These are phyloP conservation scores for Bovichtus variegatus DNA, from an alignment of 2,797 vertebrate genomes.

Conservation along the genomic window DNA sequence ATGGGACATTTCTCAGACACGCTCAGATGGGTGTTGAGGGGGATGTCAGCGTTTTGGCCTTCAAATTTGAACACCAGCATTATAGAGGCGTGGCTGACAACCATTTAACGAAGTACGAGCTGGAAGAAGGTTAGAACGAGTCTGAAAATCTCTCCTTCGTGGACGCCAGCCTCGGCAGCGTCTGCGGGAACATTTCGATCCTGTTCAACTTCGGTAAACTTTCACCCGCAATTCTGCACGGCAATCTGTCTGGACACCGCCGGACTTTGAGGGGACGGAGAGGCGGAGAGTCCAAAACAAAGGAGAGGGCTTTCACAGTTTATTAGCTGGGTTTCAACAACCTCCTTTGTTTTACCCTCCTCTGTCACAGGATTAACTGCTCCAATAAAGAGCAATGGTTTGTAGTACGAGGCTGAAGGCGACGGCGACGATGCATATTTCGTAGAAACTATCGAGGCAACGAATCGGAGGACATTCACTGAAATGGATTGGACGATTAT, in stretches of 20 bases:
- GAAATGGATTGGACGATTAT: background rate
- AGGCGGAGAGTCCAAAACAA: background rate
- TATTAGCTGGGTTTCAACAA: background rate
- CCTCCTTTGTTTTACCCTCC: background rate
- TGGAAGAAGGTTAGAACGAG: background rate
- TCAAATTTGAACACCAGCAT: constrained; percentile 18
- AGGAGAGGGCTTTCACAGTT: background rate
- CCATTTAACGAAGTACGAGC: constrained; percentile 5
- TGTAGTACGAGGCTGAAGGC: too few relatives aligned
- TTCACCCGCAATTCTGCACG: background rate
- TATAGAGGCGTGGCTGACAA: background rate
- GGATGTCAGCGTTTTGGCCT: constrained; percentile 24
- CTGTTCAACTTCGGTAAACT: background rate
- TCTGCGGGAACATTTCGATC: background rate
- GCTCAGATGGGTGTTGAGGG: constrained; percentile 12
- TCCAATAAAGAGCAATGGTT: background rate
- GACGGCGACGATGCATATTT: too few relatives aligned
- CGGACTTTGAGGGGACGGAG: background rate
- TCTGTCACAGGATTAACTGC: background rate
- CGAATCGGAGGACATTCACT: background rate
- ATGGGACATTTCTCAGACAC: background rate
- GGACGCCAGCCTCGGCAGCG: too few relatives aligned
- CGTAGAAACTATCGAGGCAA: too few relatives aligned
- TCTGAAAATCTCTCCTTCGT: too few relatives aligned
- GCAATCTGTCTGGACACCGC: background rate